Conservation (phyloP, 2,113 vertebrate species). For the Microtus ochrogaster region DNA sequence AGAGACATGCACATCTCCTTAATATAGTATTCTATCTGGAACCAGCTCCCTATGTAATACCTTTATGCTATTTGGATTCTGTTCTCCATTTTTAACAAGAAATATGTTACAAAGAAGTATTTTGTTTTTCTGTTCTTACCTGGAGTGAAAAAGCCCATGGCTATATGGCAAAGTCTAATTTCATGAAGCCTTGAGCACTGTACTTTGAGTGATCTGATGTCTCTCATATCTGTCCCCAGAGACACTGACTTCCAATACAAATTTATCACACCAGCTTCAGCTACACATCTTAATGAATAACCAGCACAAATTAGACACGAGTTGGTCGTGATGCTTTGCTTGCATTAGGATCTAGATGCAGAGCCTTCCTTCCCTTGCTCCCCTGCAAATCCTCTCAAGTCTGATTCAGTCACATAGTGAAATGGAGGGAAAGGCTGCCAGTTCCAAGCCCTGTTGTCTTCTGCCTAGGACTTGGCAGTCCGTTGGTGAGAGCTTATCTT, state of each 20-base stretch:
- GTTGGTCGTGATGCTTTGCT: background rate
- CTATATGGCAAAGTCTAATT: background rate
- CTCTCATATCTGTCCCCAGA: background rate
- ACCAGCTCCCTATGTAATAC: background rate
- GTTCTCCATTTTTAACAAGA: slow-evolving; percentile 3
- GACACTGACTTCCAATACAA: background rate
- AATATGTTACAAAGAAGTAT: background rate
- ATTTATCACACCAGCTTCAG: background rate
- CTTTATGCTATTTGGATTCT: background rate
- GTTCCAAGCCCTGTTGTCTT: background rate
- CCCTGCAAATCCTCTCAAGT: background rate
- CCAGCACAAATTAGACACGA: background rate
- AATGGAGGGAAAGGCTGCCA: background rate
- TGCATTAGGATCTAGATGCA: background rate
- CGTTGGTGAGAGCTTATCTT: background rate
- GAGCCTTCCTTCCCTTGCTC: background rate
- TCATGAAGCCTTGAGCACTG: background rate
- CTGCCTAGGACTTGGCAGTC: background rate
- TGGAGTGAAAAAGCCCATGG: background rate
- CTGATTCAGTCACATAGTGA: background rate
- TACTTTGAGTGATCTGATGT: background rate
- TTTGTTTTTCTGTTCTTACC: slow-evolving; percentile 33
- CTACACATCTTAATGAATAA: background rate
- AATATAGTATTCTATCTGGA: background rate
- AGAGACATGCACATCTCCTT: background rate